Conservation (phyloP, 2,888 invertebrate genomes). For the Ormyrus rosae region DNA sequence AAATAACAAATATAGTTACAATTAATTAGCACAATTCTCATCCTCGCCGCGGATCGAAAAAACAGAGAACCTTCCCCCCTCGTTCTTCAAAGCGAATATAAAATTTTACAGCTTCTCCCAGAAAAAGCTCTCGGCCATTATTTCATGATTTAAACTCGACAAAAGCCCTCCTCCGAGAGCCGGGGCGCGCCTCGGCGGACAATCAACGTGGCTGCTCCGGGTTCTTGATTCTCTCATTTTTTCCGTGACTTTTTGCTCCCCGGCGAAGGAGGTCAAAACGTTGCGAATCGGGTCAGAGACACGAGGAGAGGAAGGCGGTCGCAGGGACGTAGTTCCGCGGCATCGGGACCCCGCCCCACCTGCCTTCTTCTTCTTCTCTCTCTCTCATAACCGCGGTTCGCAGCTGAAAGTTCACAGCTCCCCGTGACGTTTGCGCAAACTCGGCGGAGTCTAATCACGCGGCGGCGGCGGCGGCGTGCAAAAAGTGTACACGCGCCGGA, state of each 20-base stretch:
- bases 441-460: not conserved
- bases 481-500: conserved; percentile 65
- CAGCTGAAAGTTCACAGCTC: not conserved
- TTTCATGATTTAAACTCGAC: too few species aligned
- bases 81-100: too few species aligned
- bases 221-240: conserved; percentile 29
- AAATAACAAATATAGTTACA: too few species aligned
- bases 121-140: too few species aligned
- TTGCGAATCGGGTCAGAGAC: conserved; percentile 54
- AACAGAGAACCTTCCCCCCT: too few species aligned
- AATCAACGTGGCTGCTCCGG: not conserved
- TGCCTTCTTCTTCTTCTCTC: conserved; percentile 14
- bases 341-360: conserved; percentile 28
- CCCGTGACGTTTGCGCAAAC: conserved; percentile 1
- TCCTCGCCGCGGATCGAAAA: too few species aligned
- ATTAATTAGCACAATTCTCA: too few species aligned
- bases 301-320: conserved; percentile 16
- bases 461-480: not conserved
- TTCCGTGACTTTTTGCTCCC: conserved; percentile 26
- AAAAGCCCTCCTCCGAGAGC: too few species aligned
- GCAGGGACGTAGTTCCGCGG: conserved; percentile 36
- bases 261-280: conserved; percentile 50
- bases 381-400: not conserved
- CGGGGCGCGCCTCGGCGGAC: not conserved
- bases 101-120: too few species aligned